Evolutionary conservation across 1,140 invertebrate species (phyloP).

Genomic region (Phthorimaea operculella): DNA sequence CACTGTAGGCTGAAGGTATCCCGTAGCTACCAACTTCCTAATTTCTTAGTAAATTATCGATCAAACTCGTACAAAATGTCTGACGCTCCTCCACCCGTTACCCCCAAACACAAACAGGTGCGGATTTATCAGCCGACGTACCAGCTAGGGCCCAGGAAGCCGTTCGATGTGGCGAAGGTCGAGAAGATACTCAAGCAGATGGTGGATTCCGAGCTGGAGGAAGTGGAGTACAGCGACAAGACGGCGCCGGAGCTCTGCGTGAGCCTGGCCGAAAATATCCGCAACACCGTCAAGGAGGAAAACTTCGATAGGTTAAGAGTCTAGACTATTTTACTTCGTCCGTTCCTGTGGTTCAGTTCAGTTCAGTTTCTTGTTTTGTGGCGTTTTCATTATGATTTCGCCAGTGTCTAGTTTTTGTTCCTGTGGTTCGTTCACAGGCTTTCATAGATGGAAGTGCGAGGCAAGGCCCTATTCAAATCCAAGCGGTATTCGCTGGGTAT

Average conservation of each 20-base stretch:
- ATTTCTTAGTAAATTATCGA: constrained; percentile 27
- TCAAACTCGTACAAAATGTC: constrained; percentile 39
- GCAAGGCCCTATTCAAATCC: too few species aligned
- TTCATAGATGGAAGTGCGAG: too few species aligned
- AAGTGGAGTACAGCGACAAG: constrained; percentile 61
- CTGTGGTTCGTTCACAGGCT: too few species aligned
- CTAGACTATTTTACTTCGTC: too few species aligned
- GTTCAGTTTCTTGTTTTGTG: too few species aligned
- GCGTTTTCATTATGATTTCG: too few species aligned
- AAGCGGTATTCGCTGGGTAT: too few species aligned
- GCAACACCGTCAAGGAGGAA: constrained; percentile 56
- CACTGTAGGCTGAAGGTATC: background rate
- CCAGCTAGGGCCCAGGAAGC: constrained; percentile 47
- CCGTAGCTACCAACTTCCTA: too few species aligned
- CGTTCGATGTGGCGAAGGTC: constrained; percentile 48
- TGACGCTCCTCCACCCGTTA: constrained; percentile 9
- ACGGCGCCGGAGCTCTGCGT: constrained; percentile 49
- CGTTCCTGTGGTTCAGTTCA: too few species aligned
- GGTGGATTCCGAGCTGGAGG: constrained; percentile 51
- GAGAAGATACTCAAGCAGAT: constrained; percentile 46
- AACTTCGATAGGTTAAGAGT: constrained; percentile 64
- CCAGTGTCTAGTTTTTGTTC: too few species aligned
- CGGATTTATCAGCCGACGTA: constrained; percentile 61
- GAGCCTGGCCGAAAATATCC: constrained; percentile 47
- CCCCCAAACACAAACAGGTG: constrained; percentile 43